Evolutionary conservation across 1,140 invertebrate species (phyloP).

Genomic region (Aphelenchoides besseyi): DNA sequence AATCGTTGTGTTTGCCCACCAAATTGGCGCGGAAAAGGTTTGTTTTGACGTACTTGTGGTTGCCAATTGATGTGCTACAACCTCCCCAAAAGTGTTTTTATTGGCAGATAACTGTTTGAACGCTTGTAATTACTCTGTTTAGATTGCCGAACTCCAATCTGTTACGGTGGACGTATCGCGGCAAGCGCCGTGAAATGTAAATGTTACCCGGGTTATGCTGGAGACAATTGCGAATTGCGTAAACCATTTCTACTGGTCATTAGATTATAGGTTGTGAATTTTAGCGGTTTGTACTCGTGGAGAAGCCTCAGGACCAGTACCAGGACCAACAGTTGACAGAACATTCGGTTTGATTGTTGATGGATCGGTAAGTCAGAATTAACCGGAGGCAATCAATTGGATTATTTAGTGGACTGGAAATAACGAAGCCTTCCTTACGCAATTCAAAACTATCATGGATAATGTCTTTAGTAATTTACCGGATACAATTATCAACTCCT

Average conservation of each 20-base stretch:
- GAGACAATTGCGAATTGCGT: constrained; percentile 2
- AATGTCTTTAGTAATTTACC: background rate
- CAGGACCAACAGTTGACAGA: background rate
- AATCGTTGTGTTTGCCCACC: constrained; percentile 22
- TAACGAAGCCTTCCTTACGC: background rate
- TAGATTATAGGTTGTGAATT: background rate
- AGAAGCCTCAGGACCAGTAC: background rate
- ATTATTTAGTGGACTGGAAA: too few species aligned
- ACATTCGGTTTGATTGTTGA: constrained; percentile 7
- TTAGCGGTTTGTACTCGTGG: background rate
- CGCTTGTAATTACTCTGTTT: too few species aligned
- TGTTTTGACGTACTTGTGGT: too few species aligned
- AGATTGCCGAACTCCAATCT: background rate
- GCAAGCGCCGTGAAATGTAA: background rate
- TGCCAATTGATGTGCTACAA: too few species aligned
- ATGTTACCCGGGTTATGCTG: constrained; percentile 4
- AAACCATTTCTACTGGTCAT: too few species aligned
- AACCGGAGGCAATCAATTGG: too few species aligned
- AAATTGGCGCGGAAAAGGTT: background rate
- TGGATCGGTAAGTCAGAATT: too few species aligned
- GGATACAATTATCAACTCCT: background rate
- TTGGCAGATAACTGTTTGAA: too few species aligned
- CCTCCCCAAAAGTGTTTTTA: too few species aligned
- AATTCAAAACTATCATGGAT: background rate
- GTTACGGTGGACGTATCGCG: background rate